Conservation (phyloP, 2,888 invertebrate genomes). For the Leptopilina drosophilae region DNA sequence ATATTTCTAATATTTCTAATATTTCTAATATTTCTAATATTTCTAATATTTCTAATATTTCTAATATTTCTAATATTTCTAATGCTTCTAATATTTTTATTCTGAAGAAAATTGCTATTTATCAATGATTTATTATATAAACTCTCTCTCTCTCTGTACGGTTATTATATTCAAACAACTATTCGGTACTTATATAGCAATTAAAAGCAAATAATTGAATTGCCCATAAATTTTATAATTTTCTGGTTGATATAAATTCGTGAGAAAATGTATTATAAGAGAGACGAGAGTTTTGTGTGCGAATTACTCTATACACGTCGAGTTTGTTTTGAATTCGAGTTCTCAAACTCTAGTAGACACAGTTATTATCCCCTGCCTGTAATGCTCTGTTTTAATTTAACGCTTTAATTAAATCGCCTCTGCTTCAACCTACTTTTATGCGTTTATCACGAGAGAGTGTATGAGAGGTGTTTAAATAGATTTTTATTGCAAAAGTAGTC, state of each 20-base stretch:
- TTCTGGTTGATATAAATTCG: not conserved
- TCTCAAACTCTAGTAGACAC: not conserved
- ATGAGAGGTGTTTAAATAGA: not conserved
- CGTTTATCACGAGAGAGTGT: conserved; percentile 2
- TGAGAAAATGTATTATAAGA: not conserved
- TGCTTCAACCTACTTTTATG: conserved; percentile 20
- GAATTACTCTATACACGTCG: conserved; percentile 2
- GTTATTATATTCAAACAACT: too few relatives aligned
- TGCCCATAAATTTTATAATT: conserved; percentile 2
- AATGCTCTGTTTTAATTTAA: conserved; percentile 18
- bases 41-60: too few relatives aligned
- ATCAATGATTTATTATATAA: not conserved
- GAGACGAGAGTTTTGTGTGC: not conserved
- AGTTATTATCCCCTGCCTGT: conserved; percentile 12
- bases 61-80: too few relatives aligned
- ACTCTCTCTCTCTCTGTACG: too few relatives aligned
- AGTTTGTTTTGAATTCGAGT: conserved; percentile 1
- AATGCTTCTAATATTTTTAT: too few relatives aligned
- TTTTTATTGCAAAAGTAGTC: not conserved
- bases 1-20: too few relatives aligned
- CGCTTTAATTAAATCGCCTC: conserved; percentile 33
- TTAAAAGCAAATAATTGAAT: not conserved
- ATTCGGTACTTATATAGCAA: too few relatives aligned
- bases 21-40: too few relatives aligned
- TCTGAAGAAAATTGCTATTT: not conserved